Evolutionary conservation across 2,113 vertebrate species (phyloP), one percentile per base, ranked within the genome.

Genomic region (Melospiza melodia): DNA sequence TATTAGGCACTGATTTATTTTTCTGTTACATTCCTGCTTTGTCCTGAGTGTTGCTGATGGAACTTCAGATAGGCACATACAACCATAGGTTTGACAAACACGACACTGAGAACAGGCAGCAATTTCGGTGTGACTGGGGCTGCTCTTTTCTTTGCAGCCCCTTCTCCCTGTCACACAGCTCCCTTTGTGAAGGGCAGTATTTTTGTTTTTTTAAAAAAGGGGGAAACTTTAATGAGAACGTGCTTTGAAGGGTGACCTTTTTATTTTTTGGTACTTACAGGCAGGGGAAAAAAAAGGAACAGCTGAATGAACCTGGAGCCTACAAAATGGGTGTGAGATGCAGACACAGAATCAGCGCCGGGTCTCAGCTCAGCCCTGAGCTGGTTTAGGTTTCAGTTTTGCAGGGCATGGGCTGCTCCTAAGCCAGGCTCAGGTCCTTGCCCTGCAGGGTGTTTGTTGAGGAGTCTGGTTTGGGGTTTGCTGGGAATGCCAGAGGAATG

Each of bases 1-100:
- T 98, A 99, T 99, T 99, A 98, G 98, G 98, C 98, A 94, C 98
- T 97, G 97, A 98, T 98, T 98, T 98, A 98, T 98, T 98, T 98
- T 98, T 96, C 97, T 97, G 91, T 93, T 95, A 37, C 98, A 95
- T 98, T 98, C 98, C 97, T 97, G 96, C 96, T 97, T 98, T 96
- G 97, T 98, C 97, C 61, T 91, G 96, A 97, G 96, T 98, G 97
- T 97, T 97, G 79, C 97, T 90, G 98, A 98, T 97, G 97, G 98
- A 97, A 98, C 97, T 97, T 79, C 59, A 98, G 97, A 97, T 95
- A 96, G 97, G 94, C 69, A 69, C 81, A 54, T 41, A 44, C 57
- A 94, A 93, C 69, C 85, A 11, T n/a, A 12, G 93, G 69, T 84
- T 57, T 95, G 94, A 95, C 94, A 92, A 94, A 87, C 90, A 51